phyloP scores from a whole-genome alignment of 2,888 invertebrate species.

The Empis stercorea region DNA sequence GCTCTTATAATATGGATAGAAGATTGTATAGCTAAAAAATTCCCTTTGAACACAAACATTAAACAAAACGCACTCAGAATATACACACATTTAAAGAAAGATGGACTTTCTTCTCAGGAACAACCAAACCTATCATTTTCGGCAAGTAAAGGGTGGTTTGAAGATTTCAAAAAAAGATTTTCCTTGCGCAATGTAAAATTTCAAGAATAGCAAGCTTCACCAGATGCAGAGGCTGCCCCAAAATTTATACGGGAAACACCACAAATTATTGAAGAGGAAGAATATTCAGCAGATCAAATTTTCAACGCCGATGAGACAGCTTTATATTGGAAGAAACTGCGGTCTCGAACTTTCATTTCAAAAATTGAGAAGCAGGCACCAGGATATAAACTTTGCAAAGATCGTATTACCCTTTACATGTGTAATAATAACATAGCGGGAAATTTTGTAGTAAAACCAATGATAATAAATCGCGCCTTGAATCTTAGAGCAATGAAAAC shows the following conservation, averaged over 20 bases:
- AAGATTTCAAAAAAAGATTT: no score
- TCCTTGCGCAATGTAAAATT: no score
- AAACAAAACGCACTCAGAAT: not conserved
- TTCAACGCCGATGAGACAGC: conserved; percentile 16
- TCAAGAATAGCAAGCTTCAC: conserved; percentile 1
- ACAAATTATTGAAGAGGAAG: conserved; percentile 1
- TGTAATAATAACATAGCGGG: conserved; percentile 17
- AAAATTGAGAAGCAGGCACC: conserved; percentile 16
- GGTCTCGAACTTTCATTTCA: conserved; percentile 17
- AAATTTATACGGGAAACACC: not conserved
- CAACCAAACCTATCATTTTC: no score
- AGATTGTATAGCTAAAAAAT: not conserved
- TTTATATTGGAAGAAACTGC: conserved; percentile 18
- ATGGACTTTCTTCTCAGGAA: not conserved
- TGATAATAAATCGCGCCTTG: no score
- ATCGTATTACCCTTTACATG: conserved; percentile 6
- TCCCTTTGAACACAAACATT: not conserved
- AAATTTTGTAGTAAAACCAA: no score
- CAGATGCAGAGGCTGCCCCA: conserved; percentile 8
- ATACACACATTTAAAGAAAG: not conserved
- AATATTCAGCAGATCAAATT: conserved; percentile 13
- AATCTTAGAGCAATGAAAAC: no score
- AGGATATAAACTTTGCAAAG: conserved; percentile 16
- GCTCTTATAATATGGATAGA: conserved; percentile 5
- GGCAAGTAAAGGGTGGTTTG: no score